Base-by-base conservation (phyloP, 2,113 vertebrate genomes). In the Engystomops pustulosus region DNA sequence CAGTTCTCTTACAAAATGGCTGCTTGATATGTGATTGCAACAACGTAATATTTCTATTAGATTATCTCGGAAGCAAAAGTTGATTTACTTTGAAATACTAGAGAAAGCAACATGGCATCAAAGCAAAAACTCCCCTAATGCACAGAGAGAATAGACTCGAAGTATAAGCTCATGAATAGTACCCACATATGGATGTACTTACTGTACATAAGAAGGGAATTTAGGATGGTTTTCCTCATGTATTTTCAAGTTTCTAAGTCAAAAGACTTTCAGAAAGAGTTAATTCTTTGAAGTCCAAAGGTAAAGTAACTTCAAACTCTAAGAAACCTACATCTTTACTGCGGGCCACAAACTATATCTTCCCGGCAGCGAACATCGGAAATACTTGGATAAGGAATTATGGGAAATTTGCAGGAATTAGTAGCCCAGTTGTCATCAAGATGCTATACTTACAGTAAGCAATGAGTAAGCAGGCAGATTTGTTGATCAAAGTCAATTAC, bases 141-240 rank as follows among this genome's bases (percentile, higher is more conserved):
- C 30, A 9, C 30, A 71, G 67, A 71, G 47, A 67, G 58, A 27
- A 32, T 49, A 23, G 9, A 79, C 67, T 11, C 47, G 14, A 65
- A 23, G 27, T 3, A 14, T 11, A 44, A 41, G 32, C 20, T 53
- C 44, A 41, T 60, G 51, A 74, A 72, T 62, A 25, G n/a, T 14
- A 62, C 18, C 1, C 30, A n/a, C 80, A 83, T 41, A 83, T 83
- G 80, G 69, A 58, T 45, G 8, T 32, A 53, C 80, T 83, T 74
- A 83, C n/a, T 30, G 27, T n/a, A 82, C 34, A 82, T 71, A 30
- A 27, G 68, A 72, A 30, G 47, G 18, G 25, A 27, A 44, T 82
- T 72, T 70, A 25, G n/a, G 41, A 67, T 65, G 23, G 58, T 62
- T 62, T 30, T 30, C 65, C 4, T 17, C 45, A 51, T 53, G 38